Base-by-base conservation (phyloP, 2,113 vertebrate genomes). In the Nycticebus coucang region DNA sequence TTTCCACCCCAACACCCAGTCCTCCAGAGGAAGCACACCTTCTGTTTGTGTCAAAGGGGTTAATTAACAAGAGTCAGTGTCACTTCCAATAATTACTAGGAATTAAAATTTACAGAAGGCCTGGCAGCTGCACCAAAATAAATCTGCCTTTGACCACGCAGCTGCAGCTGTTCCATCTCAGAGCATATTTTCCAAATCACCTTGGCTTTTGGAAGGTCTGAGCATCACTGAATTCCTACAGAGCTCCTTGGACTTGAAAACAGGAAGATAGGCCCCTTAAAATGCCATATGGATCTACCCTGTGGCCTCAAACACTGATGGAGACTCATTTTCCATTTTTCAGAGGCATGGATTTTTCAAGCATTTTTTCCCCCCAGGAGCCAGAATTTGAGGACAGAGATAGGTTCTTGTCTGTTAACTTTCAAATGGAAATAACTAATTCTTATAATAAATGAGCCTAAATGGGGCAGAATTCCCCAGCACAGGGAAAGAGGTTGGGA, bases 41-140 rank as follows among this genome's bases (percentile, higher is more conserved):
- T 96, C 95, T 97, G 97, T 89, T 96, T 60, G 57, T 94, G 93
- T 96, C 95, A 95, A 17, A 87, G 91, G 94, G 96, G 95, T 96
- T 97, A 97, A 97, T 98, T 91, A 94, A 87, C 83, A 91, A 87
- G 91, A 87, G 59, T 41, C 35, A n/a, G 75, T 93, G 96, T 94
- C 92, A 89, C 89, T 96, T 95, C 64, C 83, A 94, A 53, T 97
- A 97, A 97, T 96, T 97, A 91, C 83, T 0, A 89, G 75, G 68
- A 92, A 89, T 94, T 89, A 89, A 57, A 92, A 87, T 72, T 62
- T 91, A 86, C 86, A 81, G 91, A 86, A 95, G 50, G 41, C 41
- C 68, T 94, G 68, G 90, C 83, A 87, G 91, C 94, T 62, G 19
- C 24, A 53, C 21, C 35, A 6, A 50, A 74, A 75, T 81, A 74